phyloP scores from a whole-genome alignment of 2,888 invertebrate species.

The Cataglyphis albicans region DNA sequence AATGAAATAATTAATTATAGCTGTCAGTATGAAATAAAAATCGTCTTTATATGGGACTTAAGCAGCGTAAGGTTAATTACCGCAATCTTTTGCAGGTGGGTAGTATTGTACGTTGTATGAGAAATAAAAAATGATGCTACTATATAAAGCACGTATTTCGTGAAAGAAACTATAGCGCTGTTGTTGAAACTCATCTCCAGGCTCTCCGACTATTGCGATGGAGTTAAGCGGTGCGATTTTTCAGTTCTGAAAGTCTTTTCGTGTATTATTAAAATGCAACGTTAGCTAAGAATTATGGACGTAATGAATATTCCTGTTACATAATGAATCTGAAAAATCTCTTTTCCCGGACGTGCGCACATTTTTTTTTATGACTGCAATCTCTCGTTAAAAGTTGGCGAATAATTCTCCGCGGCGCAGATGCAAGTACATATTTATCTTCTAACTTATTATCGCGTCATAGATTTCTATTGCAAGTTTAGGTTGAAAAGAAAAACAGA shows the following conservation, averaged over 20 bases:
- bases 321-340: conserved; percentile 73
- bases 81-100: conserved; percentile 19
- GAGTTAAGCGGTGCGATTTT: conserved; percentile 74
- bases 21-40: conserved; percentile 23
- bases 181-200: conserved; percentile 53
- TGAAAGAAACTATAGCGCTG: conserved; percentile 42
- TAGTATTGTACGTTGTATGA: background rate
- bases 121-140: conserved; percentile 38
- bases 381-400: conserved; percentile 66
- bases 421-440: conserved; percentile 20
- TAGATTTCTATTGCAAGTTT: conserved; percentile 39
- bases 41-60: background rate
- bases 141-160: conserved; percentile 42
- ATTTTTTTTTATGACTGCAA: conserved; percentile 70
- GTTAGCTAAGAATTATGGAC: conserved; percentile 69
- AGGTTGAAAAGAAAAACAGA: conserved; percentile 2
- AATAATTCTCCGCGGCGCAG: conserved; percentile 62
- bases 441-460: conserved; percentile 54
- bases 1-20: conserved; percentile 26
- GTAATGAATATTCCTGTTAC: conserved; percentile 75
- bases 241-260: conserved; percentile 74
- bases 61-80: conserved; percentile 34
- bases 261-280: conserved; percentile 76
- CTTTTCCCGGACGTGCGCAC: conserved; percentile 64
- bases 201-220: conserved; percentile 59